Conservation (phyloP, 1,140 invertebrate genomes). For the Drosophila obscura region DNA sequence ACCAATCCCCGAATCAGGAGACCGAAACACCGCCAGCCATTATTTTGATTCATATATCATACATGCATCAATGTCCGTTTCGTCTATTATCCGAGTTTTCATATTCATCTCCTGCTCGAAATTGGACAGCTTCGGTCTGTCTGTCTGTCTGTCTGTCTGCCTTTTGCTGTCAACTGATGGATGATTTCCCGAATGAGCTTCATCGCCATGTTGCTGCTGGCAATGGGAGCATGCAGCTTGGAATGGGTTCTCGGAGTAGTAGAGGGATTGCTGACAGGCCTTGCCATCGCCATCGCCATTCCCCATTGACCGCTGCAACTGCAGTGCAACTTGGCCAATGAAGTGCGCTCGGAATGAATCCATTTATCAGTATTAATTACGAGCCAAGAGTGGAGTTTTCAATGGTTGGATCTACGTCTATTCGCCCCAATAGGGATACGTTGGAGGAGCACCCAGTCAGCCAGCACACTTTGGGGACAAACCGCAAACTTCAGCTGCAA, state of each 20-base stretch:
- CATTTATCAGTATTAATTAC: slow-evolving; percentile 19
- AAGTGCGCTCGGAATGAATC: slow-evolving; percentile 13
- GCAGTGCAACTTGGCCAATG: slow-evolving; percentile 3
- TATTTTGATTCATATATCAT: slow-evolving; percentile 11
- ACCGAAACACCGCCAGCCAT: not conserved
- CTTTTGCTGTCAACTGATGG: slow-evolving; percentile 31
- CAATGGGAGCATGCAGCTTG: not conserved
- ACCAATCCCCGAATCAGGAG: too few relatives aligned
- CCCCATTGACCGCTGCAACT: slow-evolving; percentile 6
- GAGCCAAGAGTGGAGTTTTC: slow-evolving; percentile 1
- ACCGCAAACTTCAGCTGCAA: slow-evolving; percentile 18
- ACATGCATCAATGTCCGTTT: slow-evolving; percentile 39
- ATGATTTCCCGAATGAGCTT: slow-evolving; percentile 42
- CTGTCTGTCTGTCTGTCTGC: not conserved
- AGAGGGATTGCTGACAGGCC: slow-evolving; percentile 18
- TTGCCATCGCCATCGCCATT: slow-evolving; percentile 8
- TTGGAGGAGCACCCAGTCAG: not conserved
- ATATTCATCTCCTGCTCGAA: slow-evolving; percentile 17
- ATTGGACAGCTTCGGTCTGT: not conserved
- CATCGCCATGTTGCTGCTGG: slow-evolving; percentile 8
- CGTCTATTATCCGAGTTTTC: slow-evolving; percentile 24
- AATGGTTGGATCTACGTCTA: not conserved
- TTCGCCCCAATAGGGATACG: not conserved
- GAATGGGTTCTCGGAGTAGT: not conserved
- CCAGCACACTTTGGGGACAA: slow-evolving; percentile 1